Base-by-base conservation (phyloP, 1,140 invertebrate species). In the Holotrichia oblita region DNA sequence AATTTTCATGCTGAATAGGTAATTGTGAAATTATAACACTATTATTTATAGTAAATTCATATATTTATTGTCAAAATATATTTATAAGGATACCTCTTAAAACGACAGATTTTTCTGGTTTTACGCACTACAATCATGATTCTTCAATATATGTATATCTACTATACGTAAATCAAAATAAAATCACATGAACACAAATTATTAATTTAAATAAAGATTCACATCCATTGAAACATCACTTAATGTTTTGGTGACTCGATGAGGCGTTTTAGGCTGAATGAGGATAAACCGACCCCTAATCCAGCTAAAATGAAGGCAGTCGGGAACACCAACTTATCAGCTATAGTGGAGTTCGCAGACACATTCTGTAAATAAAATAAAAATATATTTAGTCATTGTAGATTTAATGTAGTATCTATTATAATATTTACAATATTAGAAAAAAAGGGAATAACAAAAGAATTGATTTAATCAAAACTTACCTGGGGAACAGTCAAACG, bases 241-340 rank as follows among this genome's bases (percentile, higher is more conserved):
- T 34, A 69, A 34, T 69, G 61, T 69, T 69, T 69, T 27, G 61
- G 61, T 10, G 61, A 24, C 22, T 69, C 61, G 17, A 69, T 69
- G 17, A 69, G 61, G 9, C 61, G 61, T 22, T 86, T 87, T 34
- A 87, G 73, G 77, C 87, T 87, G 81, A 87, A 88, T 12, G 87
- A 84, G 12, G 87, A 88, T 1, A 88, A 79, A n/a, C 84, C 84
- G 55, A 88, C 84, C 41, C 87, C 87, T 73, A 87, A 77, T 42
- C 82, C 83, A n/a, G 87, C 87, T 76, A 88, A 79, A 22, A 87
- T 72, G 64, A 87, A 80, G 3, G 87, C 87, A 14, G 84, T 83
- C 34, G 84, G 84, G 41, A 83, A 83, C 7, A 86, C 85, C 76
- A 87, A 79, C 78, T 82, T 85, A 77, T 87, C 86, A 24, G 79